Base-by-base conservation (phyloP, 2,797 vertebrate species). In the Corythornis leucogaster region DNA sequence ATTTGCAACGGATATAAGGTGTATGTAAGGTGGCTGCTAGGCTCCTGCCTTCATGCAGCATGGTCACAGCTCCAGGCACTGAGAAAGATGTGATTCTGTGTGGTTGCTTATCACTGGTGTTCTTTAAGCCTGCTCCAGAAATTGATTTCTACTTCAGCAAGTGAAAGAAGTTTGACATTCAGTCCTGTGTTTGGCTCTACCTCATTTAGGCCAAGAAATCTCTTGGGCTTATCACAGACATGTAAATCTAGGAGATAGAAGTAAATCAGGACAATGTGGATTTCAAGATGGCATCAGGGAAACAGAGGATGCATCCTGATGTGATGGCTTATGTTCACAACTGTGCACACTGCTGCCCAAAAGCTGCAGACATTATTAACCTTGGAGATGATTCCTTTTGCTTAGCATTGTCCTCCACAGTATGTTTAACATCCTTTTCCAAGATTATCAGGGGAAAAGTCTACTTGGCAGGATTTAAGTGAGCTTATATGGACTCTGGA, bases 271-370 rank as follows among this genome's bases (percentile, higher is more conserved):
- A 98, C 38, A 98, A 98, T 25, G 96, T 98, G 1, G 98, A 99
- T 96, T 99, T 99, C 12, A 91, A 93, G 94, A 98, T 97, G 97
- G 98, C 98, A 14, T 98, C 98, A 3, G 98, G 98, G 16, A 97
- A 99, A 85, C 98, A 99, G 15, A 98, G 96, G 17, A 96, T 99
- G 66, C 91, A 98, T 42, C 98, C 98, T 22, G 98, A 99, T 6
- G 98, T 98, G 84, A 98, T 98, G 98, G 98, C 98, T 43, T 98
- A 98, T 4, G 98, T 98, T 64, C 98, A 98, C 96, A 98, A 98
- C 4, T 98, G 98, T 7, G 98, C 98, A 48, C 97, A 97, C 88
- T 98, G 95, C 97, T 99, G 98, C 91, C 98, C 98, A 9, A 91
- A 97, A 6, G 98, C 98, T 8, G 98, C 98, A 10, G 97, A 98